These are phyloP conservation scores for Aethes cnicana DNA, from an alignment of 2,888 invertebrate species.

Conservation along the genomic window DNA sequence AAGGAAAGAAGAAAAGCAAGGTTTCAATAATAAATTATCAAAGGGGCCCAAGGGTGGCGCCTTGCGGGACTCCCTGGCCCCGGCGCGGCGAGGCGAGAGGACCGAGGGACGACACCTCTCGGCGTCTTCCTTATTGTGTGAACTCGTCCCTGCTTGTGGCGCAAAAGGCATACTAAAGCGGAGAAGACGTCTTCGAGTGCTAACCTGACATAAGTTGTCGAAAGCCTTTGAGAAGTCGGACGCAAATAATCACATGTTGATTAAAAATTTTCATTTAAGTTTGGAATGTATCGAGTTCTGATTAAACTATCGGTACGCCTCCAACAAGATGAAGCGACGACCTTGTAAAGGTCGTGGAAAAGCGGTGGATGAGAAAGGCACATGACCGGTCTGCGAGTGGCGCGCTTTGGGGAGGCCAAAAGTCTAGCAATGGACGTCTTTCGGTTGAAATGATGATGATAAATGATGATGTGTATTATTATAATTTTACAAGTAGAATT, in stretches of 20 bases:
- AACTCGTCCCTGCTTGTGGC: constrained; percentile 51
- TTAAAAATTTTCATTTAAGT: no score
- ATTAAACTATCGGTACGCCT: no score
- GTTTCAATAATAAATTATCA: constrained; percentile 78
- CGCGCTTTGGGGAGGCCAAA: no score
- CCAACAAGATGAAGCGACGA: no score
- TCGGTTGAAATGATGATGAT: no score
- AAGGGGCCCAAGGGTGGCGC: constrained; percentile 48
- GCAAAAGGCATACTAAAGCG: constrained; percentile 30
- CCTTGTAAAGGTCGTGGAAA: no score
- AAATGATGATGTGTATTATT: no score
- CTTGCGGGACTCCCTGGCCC: constrained; percentile 34
- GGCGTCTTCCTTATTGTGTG: constrained; percentile 66
- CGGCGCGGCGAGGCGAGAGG: constrained; percentile 49
- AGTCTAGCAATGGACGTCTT: no score
- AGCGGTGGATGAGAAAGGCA: no score
- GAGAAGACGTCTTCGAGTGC: not conserved
- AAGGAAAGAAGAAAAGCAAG: constrained; percentile 65
- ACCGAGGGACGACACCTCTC: constrained; percentile 63
- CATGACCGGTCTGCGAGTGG: no score
- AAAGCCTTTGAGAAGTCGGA: not conserved
- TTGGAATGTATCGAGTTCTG: no score
- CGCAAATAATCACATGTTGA: not conserved
- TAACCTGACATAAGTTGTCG: not conserved
- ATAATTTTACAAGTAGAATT: no score